Conservation (phyloP, 2,797 vertebrate genomes). For the Distichodus sexfasciatus region DNA sequence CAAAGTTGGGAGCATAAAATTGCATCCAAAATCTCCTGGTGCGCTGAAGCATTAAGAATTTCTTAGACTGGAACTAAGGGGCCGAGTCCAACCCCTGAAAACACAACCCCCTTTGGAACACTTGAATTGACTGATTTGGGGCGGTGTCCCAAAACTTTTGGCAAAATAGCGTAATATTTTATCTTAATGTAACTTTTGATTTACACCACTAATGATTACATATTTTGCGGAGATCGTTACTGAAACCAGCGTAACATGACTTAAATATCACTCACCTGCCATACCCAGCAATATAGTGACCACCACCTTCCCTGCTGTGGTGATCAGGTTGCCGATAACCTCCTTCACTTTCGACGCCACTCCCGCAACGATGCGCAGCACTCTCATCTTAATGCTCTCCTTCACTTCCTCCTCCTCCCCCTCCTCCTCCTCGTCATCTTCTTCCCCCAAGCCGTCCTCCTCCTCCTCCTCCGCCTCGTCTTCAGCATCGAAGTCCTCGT, state of each 20-base stretch:
- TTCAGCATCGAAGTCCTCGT: conserved; percentile 85
- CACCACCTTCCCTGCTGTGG: conserved; percentile 94
- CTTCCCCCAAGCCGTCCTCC: conserved; percentile 63
- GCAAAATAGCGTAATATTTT: too few relatives aligned
- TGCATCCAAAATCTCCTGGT: too few relatives aligned
- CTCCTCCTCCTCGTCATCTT: conserved; percentile 74
- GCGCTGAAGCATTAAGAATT: too few relatives aligned
- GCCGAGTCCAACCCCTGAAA: too few relatives aligned
- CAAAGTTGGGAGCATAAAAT: too few relatives aligned
- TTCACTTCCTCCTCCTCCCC: conserved; percentile 78
- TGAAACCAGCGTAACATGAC: not conserved
- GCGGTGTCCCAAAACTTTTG: too few relatives aligned
- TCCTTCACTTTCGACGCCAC: conserved; percentile 89
- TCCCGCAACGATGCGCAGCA: conserved; percentile 81
- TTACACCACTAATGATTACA: too few relatives aligned
- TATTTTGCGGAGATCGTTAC: not conserved
- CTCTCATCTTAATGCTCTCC: conserved; percentile 86
- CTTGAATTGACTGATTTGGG: too few relatives aligned
- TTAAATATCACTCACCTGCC: conserved; percentile 76
- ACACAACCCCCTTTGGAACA: too few relatives aligned
- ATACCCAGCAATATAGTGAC: conserved; percentile 91
- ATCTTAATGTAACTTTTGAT: too few relatives aligned
- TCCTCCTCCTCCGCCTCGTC: conserved; percentile 79
- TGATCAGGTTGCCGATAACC: conserved; percentile 94
- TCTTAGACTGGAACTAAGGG: too few relatives aligned